Percentiles rank a stretch among this genome's conserved stretches.
Evolutionary conservation across 2,888 invertebrate genomes (phyloP).

Genomic region (Brachycybe producta): DNA sequence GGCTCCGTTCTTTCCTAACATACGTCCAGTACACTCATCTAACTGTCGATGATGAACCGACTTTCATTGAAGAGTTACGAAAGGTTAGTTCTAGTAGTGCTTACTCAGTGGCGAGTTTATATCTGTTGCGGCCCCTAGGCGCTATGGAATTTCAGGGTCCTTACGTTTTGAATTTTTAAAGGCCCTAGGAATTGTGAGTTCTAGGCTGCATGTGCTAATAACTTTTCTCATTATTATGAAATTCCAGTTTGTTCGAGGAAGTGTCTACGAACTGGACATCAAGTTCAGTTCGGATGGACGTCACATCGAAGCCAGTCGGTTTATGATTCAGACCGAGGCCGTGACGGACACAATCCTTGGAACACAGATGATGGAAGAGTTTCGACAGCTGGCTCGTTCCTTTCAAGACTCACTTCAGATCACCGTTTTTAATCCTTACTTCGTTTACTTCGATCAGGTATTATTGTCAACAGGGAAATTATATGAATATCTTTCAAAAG

Average conservation of each 20-base stretch:
- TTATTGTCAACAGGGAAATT: too few relatives aligned
- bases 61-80: conserved; percentile 60
- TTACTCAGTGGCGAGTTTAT: too few relatives aligned
- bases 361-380: conserved; percentile 73
- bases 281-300: conserved; percentile 61
- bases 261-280: conserved; percentile 69
- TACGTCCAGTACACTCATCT: conserved; percentile 51
- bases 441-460: conserved; percentile 71
- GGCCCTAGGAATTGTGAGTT: too few relatives aligned
- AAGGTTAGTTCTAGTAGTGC: conserved; percentile 41
- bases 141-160: not conserved
- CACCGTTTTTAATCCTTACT: conserved; percentile 88
- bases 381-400: conserved; percentile 66
- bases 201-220: too few relatives aligned
- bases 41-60: conserved; percentile 56
- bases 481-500: too few relatives aligned
- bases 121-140: too few relatives aligned
- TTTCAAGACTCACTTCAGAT: conserved; percentile 56
- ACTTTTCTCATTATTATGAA: too few relatives aligned
- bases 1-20: conserved; percentile 67
- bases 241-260: conserved; percentile 4
- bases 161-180: not conserved
- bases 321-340: conserved; percentile 75
- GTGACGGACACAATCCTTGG: conserved; percentile 81
- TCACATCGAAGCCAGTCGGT: conserved; percentile 66